phyloP scores from a whole-genome alignment of 1,140 invertebrate genomes.

The Macrosteles quadrilineatus region DNA sequence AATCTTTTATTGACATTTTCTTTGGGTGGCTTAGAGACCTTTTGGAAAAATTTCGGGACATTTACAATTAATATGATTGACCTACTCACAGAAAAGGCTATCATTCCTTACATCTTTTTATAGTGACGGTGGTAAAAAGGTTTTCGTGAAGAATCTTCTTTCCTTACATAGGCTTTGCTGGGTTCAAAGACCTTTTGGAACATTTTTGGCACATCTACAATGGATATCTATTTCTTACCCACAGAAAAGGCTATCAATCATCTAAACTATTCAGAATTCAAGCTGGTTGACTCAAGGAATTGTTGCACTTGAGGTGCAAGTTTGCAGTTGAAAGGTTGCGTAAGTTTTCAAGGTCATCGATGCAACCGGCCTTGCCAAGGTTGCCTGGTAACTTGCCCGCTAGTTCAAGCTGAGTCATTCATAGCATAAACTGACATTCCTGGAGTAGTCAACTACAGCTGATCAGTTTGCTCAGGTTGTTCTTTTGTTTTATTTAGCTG shows the following conservation, averaged over 20 bases:
- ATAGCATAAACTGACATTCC: not conserved
- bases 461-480: not conserved
- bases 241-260: not conserved
- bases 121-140: too few species aligned
- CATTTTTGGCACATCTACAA: not conserved
- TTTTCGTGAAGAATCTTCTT: not conserved
- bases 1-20: too few species aligned
- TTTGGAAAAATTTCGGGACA: too few species aligned
- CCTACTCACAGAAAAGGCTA: too few species aligned
- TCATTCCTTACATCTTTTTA: too few species aligned
- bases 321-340: not conserved
- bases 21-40: too few species aligned
- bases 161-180: not conserved
- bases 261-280: too few species aligned
- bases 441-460: not conserved
- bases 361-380: slow-evolving; percentile 12
- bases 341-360: not conserved
- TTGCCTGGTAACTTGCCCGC: not conserved
- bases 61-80: too few species aligned
- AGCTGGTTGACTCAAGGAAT: too few species aligned
- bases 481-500: not conserved
- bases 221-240: not conserved
- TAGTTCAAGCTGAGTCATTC: not conserved
- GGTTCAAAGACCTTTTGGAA: not conserved
- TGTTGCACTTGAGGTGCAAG: too few species aligned